These are phyloP conservation scores for Epistrophe eligans DNA, from an alignment of 2,888 invertebrate genomes.

Conservation along the genomic window DNA sequence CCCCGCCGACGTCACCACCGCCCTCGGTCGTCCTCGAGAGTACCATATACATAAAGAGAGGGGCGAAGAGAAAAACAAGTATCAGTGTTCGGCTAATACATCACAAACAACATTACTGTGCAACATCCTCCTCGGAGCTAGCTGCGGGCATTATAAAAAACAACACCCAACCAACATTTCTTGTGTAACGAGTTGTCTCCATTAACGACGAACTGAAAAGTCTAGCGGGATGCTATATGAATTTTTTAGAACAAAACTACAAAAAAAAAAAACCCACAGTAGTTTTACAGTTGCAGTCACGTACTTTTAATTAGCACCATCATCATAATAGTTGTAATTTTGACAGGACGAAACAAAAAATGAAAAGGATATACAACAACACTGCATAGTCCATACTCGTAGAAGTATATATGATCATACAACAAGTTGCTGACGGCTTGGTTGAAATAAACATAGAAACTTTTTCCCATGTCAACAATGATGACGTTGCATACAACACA, in stretches of 20 bases:
- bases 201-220: constrained; percentile 32
- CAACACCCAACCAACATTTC: constrained; percentile 27
- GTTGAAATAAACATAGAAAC: constrained; percentile 64
- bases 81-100: constrained; percentile 61
- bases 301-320: constrained; percentile 75
- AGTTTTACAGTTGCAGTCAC: constrained; percentile 71
- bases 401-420: constrained; percentile 28
- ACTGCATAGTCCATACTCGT: neutral
- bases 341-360: constrained; percentile 57
- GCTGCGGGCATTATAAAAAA: constrained; percentile 12
- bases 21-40: neutral
- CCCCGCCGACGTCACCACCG: neutral
- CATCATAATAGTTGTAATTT: constrained; percentile 75
- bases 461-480: constrained; percentile 46
- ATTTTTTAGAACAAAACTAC: constrained; percentile 13
- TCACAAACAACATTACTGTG: constrained; percentile 64
- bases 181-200: constrained; percentile 41
- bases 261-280: constrained; percentile 11
- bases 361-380: constrained; percentile 47
- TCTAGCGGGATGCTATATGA: constrained; percentile 40
- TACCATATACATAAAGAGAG: too few relatives aligned
- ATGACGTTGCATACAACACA: constrained; percentile 24
- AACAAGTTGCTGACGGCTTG: constrained; percentile 71
- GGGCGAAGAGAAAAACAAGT: constrained; percentile 5
- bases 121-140: constrained; percentile 40